Conservation (phyloP, 30 jellyfish, hydroid and myxozoan genomes). For the Aurelia sp. region DNA sequence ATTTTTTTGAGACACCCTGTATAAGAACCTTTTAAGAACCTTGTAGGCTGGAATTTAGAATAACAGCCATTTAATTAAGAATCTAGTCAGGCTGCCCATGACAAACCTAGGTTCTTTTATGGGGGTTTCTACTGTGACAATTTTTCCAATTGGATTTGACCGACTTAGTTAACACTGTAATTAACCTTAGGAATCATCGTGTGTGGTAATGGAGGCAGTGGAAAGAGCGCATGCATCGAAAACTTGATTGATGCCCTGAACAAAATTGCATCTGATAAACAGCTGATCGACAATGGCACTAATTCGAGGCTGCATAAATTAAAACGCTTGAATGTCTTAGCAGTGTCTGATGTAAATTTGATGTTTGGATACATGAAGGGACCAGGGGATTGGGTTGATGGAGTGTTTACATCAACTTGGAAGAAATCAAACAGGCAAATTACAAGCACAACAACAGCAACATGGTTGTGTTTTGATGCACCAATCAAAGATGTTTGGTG, state of each 20-base stretch:
- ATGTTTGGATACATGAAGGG: constrained; percentile 81
- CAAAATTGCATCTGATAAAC: constrained; percentile 58
- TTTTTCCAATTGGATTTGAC: too few relatives aligned
- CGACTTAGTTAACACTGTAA: too few relatives aligned
- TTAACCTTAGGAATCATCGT: constrained; percentile 61
- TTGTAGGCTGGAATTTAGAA: too few relatives aligned
- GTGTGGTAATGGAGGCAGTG: constrained; percentile 84
- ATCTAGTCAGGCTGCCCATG: too few relatives aligned
- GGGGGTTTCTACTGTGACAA: too few relatives aligned
- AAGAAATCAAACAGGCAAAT: constrained; percentile 72
- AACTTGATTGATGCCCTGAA: constrained; percentile 79
- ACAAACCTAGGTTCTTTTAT: too few relatives aligned
- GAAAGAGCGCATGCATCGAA: constrained; percentile 81
- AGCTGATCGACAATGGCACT: constrained; percentile 32
- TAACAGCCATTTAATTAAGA: too few relatives aligned
- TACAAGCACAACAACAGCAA: constrained; percentile 47
- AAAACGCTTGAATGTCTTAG: constrained; percentile 81
- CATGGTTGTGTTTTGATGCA: constrained; percentile 93
- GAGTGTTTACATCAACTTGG: constrained; percentile 79
- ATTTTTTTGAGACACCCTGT: too few relatives aligned
- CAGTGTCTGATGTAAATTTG: constrained; percentile 57
- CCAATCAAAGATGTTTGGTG: constrained; percentile 86
- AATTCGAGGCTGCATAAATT: constrained; percentile 68
- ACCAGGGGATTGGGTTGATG: constrained; percentile 83
- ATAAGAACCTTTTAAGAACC: too few relatives aligned